Evolutionary conservation across 2,888 invertebrate species (phyloP).

Genomic region (Tanypteryx hageni): DNA sequence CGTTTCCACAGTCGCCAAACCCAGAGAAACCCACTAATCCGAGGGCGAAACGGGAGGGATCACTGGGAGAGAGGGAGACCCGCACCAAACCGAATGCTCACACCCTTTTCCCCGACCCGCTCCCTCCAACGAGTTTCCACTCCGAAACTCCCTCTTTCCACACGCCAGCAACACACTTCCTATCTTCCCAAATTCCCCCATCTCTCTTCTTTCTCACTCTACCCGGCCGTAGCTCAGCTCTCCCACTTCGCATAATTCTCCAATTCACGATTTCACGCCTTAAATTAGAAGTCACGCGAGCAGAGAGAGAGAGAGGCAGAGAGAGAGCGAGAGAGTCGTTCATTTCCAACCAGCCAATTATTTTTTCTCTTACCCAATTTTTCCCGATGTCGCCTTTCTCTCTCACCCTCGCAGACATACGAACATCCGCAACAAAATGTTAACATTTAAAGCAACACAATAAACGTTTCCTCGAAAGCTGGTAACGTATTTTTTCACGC

Average conservation of each 20-base stretch:
- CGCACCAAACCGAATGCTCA: background rate
- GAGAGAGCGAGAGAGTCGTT: background rate
- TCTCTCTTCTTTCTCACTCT: background rate
- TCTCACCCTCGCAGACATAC: too few species aligned
- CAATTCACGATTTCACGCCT: background rate
- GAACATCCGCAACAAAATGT: too few species aligned
- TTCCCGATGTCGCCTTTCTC: too few species aligned
- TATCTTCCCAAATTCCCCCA: background rate
- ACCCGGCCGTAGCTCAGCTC: background rate
- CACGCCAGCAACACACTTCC: background rate
- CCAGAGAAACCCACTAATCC: background rate
- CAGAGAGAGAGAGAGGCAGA: background rate
- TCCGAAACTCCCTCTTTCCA: too few species aligned
- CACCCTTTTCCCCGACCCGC: too few species aligned
- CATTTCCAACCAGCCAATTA: too few species aligned
- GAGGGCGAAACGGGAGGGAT: conserved; percentile 7
- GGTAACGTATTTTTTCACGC: too few species aligned
- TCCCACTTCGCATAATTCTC: background rate
- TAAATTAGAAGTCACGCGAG: background rate
- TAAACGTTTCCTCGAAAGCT: too few species aligned
- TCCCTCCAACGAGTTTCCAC: too few species aligned
- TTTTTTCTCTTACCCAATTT: too few species aligned
- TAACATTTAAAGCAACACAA: too few species aligned
- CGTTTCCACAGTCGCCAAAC: background rate
- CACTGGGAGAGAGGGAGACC: background rate